Conservation (phyloP, 2,113 vertebrate species). For the Phrynosoma platyrhinos region DNA sequence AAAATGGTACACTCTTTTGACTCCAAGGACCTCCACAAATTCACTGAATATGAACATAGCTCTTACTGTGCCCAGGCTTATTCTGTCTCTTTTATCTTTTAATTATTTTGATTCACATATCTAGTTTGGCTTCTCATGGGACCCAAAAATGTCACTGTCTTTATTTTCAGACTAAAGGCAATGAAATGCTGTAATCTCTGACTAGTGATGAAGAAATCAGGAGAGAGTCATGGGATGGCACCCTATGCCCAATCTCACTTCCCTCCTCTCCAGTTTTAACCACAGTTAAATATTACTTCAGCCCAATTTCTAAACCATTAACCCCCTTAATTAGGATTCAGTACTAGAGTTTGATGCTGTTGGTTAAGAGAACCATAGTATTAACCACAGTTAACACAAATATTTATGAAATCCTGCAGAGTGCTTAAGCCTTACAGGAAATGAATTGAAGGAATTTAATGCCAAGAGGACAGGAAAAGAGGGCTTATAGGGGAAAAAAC, state of each 20-base stretch:
- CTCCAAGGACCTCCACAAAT: background rate
- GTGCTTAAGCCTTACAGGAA: background rate
- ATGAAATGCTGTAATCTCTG: background rate
- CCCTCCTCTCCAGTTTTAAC: background rate
- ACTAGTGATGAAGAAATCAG: background rate
- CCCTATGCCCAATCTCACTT: too few species aligned
- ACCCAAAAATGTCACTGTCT: too few species aligned
- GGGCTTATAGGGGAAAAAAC: background rate
- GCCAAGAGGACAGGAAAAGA: too few species aligned
- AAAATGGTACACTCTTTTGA: background rate
- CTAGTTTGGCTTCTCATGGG: background rate
- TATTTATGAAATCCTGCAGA: background rate
- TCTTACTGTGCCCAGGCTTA: background rate
- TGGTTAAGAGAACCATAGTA: background rate
- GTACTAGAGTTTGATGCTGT: background rate
- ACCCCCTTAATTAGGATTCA: background rate
- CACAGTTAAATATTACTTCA: background rate
- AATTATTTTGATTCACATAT: background rate
- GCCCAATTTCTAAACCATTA: background rate
- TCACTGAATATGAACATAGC: background rate
- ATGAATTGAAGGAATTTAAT: background rate
- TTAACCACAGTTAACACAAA: background rate
- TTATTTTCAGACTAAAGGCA: background rate
- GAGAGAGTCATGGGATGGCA: background rate
- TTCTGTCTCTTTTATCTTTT: background rate